These are phyloP conservation scores for Thumatha senex DNA, from an alignment of 2,888 invertebrate genomes.

Conservation along the genomic window DNA sequence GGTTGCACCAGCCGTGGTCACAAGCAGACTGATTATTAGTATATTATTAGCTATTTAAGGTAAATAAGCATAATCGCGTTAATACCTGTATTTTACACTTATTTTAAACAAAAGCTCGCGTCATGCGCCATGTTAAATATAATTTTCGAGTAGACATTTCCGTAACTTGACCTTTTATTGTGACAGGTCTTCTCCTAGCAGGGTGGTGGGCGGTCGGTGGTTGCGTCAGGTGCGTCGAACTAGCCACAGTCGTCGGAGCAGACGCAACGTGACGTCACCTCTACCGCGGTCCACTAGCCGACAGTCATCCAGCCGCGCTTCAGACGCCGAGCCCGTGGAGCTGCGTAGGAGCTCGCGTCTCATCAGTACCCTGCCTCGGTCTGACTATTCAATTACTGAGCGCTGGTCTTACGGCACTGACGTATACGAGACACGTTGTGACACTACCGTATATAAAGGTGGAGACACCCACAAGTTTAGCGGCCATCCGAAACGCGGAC, in stretches of 20 bases:
- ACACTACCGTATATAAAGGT: constrained; percentile 60
- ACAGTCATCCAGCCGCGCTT: constrained; percentile 54
- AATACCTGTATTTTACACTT: too few relatives aligned
- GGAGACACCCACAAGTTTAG: constrained; percentile 62
- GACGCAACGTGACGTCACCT: constrained; percentile 71
- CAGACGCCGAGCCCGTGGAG: constrained; percentile 71
- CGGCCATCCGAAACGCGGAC: constrained; percentile 59
- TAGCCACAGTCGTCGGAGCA: constrained; percentile 68
- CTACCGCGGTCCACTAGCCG: constrained; percentile 66
- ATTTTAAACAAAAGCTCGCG: too few relatives aligned
- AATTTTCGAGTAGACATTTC: not conserved
- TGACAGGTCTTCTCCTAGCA: constrained; percentile 81
- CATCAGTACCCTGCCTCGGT: constrained; percentile 71
- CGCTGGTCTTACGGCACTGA: constrained; percentile 83
- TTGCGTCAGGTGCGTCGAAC: constrained; percentile 77
- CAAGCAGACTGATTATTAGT: too few relatives aligned
- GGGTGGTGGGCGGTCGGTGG: constrained; percentile 83
- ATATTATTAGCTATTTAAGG: too few relatives aligned
- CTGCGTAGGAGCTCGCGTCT: constrained; percentile 79
- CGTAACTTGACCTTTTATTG: constrained; percentile 12
- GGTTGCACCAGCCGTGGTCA: too few relatives aligned
- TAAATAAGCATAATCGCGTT: too few relatives aligned
- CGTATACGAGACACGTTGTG: constrained; percentile 80
- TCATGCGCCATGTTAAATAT: too few relatives aligned
- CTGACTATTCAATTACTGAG: constrained; percentile 83